Evolutionary conservation across 2,797 vertebrate genomes (phyloP).

Genomic region (Sebastes diaconus): DNA sequence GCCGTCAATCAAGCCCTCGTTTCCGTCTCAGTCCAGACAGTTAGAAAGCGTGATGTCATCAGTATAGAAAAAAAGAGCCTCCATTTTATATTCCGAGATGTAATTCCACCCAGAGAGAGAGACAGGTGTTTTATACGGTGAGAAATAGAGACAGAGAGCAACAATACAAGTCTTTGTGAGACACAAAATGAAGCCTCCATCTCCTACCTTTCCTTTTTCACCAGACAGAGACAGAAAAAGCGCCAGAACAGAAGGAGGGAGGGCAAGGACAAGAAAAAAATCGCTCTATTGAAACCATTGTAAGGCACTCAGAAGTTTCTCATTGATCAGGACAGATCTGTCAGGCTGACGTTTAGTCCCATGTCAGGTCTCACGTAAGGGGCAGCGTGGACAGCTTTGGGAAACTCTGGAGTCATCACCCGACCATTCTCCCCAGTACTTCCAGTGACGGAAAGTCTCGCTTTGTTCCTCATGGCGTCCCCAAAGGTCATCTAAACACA

Average conservation of each 20-base stretch:
- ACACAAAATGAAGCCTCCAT: slow-evolving; percentile 82
- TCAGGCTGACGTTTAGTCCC: slow-evolving; percentile 99
- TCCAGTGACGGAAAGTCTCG: slow-evolving; percentile 98
- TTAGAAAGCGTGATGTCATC: slow-evolving; percentile 83
- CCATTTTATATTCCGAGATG: slow-evolving; percentile 84
- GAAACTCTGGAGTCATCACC: slow-evolving; percentile 99
- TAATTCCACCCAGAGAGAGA: slow-evolving; percentile 84
- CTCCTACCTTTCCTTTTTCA: slow-evolving; percentile 84
- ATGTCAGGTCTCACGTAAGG: slow-evolving; percentile 97
- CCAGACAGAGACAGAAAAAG: slow-evolving; percentile 64
- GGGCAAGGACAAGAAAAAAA: slow-evolving; percentile 13
- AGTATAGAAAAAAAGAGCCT: slow-evolving; percentile 75
- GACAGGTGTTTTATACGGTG: slow-evolving; percentile 78
- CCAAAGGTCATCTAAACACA: slow-evolving; percentile 93
- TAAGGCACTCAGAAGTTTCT: slow-evolving; percentile 99
- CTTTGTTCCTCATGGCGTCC: slow-evolving; percentile 96
- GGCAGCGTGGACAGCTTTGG: slow-evolving; percentile 98
- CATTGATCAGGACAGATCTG: slow-evolving; percentile 98
- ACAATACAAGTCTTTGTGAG: slow-evolving; percentile 87
- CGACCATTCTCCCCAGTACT: slow-evolving; percentile 99
- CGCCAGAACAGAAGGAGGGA: slow-evolving; percentile 38
- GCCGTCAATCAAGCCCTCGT: slow-evolving; percentile 88
- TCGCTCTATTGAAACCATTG: slow-evolving; percentile 87
- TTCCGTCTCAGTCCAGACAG: slow-evolving; percentile 80
- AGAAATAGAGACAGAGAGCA: slow-evolving; percentile 68